Evolutionary conservation across 2,888 invertebrate genomes (phyloP), one percentile per base, ranked within the genome.

Genomic region (Erebia palarica): DNA sequence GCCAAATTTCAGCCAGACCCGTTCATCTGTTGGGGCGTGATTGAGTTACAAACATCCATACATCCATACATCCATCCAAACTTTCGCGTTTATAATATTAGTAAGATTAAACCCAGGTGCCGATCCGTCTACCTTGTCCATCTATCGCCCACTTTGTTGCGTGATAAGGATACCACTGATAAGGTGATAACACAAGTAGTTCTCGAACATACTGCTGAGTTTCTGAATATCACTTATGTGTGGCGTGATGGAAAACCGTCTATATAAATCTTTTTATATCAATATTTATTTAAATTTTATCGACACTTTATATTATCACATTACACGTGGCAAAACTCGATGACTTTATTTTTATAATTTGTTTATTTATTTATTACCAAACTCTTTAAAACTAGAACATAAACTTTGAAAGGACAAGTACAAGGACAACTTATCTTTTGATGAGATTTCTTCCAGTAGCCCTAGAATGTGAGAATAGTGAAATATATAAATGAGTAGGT

Each of bases 131-230:
- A 21, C 44, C 57, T 10, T 18, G 13, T 58, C 53, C 66, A n/a
- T 27, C 27, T 27, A 44, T 60, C 21, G 14, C 18, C 13, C 13
- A 18, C 36, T 13, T 21, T 13, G 47, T 21, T 47, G 18, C 47
- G 44, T 21, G 61, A 61, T 61, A 61, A 61, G 16, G 44, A 44
- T 57, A 14, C 47, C 57, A 14, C 10, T 18, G 14, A 16, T n/a
- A 13, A 53, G 51, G 36, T 36, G 64, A 64, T 65, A 66, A 14
- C 57, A 47, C n/a, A 27, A 53, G 53, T 27, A 55, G 18, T 65
- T 65, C 65, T 53, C 53, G 36, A 65, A 65, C 16, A 36, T 36
- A 51, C 51, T 42, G 57, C 66, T 57, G 58, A 44, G 47, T 18
- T 47, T 57, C 55, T 65, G 27, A 36, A 13, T 47, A 53, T 18